phyloP scores from a whole-genome alignment of 2,797 vertebrate genomes.

The Phoeniculus purpureus region DNA sequence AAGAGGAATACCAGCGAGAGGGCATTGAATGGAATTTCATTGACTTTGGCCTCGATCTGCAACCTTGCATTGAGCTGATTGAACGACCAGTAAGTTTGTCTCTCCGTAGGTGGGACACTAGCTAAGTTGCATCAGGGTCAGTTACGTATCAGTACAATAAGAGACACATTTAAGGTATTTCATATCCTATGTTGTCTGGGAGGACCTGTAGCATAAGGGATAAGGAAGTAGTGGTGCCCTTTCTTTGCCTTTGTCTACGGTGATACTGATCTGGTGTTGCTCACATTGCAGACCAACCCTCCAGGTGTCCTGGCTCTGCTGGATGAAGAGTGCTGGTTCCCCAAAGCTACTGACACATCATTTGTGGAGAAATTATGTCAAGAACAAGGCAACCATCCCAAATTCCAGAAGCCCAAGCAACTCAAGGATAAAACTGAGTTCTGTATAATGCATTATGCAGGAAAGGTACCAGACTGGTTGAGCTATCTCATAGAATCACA shows the following conservation, averaged over 20 bases:
- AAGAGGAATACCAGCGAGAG: slow-evolving; percentile 92
- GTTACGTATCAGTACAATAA: not conserved
- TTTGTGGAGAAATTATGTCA: slow-evolving; percentile 94
- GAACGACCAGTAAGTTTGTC: slow-evolving; percentile 75
- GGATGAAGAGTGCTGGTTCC: slow-evolving; percentile 99
- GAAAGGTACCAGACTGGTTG: slow-evolving; percentile 80
- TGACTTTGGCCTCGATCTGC: slow-evolving; percentile 84
- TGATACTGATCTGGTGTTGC: not conserved
- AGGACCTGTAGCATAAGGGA: not conserved
- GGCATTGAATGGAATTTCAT: slow-evolving; percentile 98
- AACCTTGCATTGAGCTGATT: slow-evolving; percentile 79
- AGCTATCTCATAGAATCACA: not conserved
- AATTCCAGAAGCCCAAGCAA: slow-evolving; percentile 95
- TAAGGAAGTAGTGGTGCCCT: not conserved
- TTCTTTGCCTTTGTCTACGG: not conserved
- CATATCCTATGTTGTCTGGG: not conserved
- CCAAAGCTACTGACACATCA: slow-evolving; percentile 94
- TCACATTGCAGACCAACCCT: slow-evolving; percentile 88
- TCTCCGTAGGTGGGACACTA: not conserved
- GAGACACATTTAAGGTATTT: not conserved
- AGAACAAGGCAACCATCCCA: slow-evolving; percentile 91
- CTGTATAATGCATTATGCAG: slow-evolving; percentile 92
- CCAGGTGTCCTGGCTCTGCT: slow-evolving; percentile 94
- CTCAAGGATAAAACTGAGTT: slow-evolving; percentile 96
- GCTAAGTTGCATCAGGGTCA: not conserved